These are phyloP conservation scores for Eolophus roseicapilla DNA, from an alignment of 2,113 vertebrate species.

Conservation along the genomic window DNA sequence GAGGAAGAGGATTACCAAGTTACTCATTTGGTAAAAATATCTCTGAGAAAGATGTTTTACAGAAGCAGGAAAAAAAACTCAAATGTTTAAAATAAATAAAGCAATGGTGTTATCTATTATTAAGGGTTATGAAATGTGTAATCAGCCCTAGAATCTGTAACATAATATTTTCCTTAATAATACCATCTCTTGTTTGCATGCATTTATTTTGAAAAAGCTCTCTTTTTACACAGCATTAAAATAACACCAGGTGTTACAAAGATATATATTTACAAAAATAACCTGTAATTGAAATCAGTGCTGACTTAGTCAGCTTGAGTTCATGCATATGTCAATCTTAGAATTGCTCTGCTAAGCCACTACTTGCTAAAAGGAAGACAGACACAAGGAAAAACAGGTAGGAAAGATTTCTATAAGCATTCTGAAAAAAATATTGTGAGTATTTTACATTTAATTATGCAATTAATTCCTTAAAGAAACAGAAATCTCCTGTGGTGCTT, in stretches of 20 bases:
- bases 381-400: neutral
- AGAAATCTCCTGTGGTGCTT: neutral
- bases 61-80: neutral
- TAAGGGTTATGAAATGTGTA: neutral
- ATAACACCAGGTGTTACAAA: neutral
- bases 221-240: neutral
- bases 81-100: neutral
- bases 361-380: neutral
- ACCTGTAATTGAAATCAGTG: neutral
- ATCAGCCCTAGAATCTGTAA: neutral
- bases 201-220: neutral
- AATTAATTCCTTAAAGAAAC: constrained; percentile 21
- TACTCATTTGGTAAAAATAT: neutral
- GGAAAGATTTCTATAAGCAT: neutral
- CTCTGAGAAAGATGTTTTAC: neutral
- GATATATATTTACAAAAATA: neutral
- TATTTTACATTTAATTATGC: neutral
- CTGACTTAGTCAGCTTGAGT: neutral
- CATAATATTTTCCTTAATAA: neutral
- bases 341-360: neutral
- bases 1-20: neutral
- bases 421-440: neutral
- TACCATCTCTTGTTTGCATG: neutral
- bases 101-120: neutral
- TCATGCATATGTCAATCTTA: neutral